A percentile compares a stretch with the other conserved stretches of the same genome.
Conservation (phyloP, 2,113 vertebrate genomes). For the Rhegmatorhina hoffmannsi region DNA sequence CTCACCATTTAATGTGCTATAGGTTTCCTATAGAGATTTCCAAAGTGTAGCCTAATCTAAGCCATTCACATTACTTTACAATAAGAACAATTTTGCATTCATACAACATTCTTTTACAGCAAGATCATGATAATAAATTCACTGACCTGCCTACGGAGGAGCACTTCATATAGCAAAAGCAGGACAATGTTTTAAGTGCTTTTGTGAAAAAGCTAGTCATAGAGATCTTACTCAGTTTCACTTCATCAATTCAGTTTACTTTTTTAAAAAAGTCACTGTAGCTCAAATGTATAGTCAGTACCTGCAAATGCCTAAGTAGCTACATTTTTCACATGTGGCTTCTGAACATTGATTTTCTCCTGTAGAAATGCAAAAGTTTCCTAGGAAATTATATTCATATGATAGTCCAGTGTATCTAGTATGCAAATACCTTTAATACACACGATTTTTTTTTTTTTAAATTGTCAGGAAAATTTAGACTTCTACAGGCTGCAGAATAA, state of each 20-base stretch:
- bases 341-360: neutral
- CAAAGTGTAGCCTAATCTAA: neutral
- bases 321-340: neutral
- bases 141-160: neutral
- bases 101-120: neutral
- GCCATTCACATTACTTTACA: neutral
- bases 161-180: neutral
- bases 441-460: neutral
- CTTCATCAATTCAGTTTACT: neutral
- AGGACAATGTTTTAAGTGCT: neutral
- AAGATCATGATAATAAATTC: neutral
- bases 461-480: neutral
- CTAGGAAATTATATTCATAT: neutral
- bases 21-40: neutral
- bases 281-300: neutral
- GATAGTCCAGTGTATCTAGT: neutral
- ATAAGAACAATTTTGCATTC: neutral
- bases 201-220: neutral
- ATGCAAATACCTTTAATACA: neutral
- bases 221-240: neutral
- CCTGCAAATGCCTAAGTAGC: neutral
- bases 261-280: neutral
- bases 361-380: neutral
- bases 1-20: neutral
- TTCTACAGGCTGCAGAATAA: neutral